Conservation (phyloP, 2,888 invertebrate genomes). For the Macaria notata region DNA sequence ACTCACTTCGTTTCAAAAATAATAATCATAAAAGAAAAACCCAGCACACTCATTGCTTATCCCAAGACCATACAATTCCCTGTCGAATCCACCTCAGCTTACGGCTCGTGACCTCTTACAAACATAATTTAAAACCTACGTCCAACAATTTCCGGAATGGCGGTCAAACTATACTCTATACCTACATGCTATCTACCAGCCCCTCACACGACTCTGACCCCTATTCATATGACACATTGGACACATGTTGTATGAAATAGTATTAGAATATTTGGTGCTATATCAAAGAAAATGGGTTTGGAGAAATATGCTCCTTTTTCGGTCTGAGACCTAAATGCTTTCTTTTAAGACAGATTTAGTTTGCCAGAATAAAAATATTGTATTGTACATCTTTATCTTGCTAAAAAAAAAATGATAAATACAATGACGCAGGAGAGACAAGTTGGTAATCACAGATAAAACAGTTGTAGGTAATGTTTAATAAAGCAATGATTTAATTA, state of each 20-base stretch:
- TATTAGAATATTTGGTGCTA: constrained; percentile 11
- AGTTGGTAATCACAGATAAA: too few relatives aligned
- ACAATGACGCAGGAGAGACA: too few relatives aligned
- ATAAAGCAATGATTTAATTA: too few relatives aligned
- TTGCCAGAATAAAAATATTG: too few relatives aligned
- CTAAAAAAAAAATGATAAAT: too few relatives aligned
- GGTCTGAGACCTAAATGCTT: not conserved
- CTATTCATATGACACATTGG: constrained; percentile 8
- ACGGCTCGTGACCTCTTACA: constrained; percentile 12
- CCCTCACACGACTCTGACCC: constrained; percentile 11
- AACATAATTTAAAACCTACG: constrained; percentile 22
- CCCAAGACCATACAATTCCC: not conserved
- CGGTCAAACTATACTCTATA: constrained; percentile 10
- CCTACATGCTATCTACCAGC: too few relatives aligned
- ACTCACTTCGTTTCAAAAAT: too few relatives aligned
- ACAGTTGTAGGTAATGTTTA: too few relatives aligned
- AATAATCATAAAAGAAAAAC: not conserved
- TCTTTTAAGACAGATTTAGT: too few relatives aligned
- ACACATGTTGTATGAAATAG: not conserved
- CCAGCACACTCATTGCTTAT: not conserved
- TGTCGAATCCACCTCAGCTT: constrained; percentile 5
- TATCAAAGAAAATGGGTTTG: not conserved
- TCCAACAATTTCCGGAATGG: constrained; percentile 20
- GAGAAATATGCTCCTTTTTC: constrained; percentile 7
- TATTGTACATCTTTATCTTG: too few relatives aligned